Conservation (phyloP, 2,113 vertebrate genomes). For the Entelurus aequoreus region DNA sequence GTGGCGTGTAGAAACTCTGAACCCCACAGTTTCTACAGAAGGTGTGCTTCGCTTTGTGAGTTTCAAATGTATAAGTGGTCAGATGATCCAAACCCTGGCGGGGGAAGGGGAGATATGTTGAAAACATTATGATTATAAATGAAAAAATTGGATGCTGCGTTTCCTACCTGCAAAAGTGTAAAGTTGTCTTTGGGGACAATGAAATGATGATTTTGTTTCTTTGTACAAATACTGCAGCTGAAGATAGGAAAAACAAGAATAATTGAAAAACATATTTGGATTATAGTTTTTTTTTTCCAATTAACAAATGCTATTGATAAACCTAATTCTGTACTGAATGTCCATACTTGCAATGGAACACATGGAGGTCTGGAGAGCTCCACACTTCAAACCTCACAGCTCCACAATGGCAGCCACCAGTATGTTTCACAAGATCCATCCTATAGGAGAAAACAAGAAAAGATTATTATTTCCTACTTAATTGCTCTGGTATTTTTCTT, state of each 20-base stretch:
- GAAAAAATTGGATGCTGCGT: background rate
- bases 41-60: constrained; percentile 83
- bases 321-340: background rate
- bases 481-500: no score
- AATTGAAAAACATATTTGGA: background rate
- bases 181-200: constrained; percentile 84
- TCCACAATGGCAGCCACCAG: constrained; percentile 91
- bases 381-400: constrained; percentile 87
- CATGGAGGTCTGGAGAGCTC: constrained; percentile 80
- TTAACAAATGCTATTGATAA: background rate
- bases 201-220: constrained; percentile 94
- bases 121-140: background rate
- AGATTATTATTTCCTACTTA: background rate
- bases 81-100: constrained; percentile 82
- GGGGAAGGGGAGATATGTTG: background rate
- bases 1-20: constrained; percentile 93
- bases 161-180: constrained; percentile 83
- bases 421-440: constrained; percentile 83
- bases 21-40: constrained; percentile 96
- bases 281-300: background rate
- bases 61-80: constrained; percentile 91
- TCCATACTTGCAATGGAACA: constrained; percentile 93
- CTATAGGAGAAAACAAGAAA: constrained; percentile 49
- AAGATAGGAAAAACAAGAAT: constrained; percentile 29
- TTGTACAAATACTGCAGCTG: constrained; percentile 95